Evolutionary conservation across 2,113 vertebrate genomes (phyloP), one percentile per base, ranked within the genome.

Genomic region (Gorsachius goisagi): DNA sequence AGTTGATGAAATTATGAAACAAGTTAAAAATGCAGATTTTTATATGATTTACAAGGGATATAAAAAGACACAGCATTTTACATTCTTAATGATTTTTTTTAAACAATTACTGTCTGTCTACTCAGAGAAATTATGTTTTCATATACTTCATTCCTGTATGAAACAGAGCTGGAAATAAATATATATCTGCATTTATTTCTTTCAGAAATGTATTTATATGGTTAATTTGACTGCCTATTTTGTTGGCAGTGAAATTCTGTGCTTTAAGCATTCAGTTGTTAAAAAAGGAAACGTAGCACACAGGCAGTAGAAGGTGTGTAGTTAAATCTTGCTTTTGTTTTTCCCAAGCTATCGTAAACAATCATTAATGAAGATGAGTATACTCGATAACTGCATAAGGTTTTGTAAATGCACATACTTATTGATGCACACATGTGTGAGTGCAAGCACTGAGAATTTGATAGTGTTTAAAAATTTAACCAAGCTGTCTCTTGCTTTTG

Each of bases 361-460:
- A 23, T 55, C 22, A 28, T 47, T 81, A 59, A 49, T 26, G 13
- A 62, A 56, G 37, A 82, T 30, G 15, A 55, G 5, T 13, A 9
- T 44, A 23, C 16, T 71, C 76, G 66, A 55, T 74, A 84, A 74
- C 14, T 12, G n/a, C 53, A 33, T 67, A 17, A n/a, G 5, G 19
- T 68, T 80, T 67, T 63, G 12, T 81, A 56, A 63, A 55, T 58
- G 56, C 52, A 27, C 3, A 0, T 28, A 8, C 12, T 66, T 62
- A 26, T 10, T 53, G 60, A 67, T 1, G 24, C 27, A 50, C 28
- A n/a, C 1, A 0, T 22, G 9, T 0, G 1, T 41, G 68, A 80
- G 45, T 64, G 39, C 16, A 44, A 81, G 21, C 56, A 30, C 63
- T 86, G 77, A 69, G 45, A 55, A 55, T 45, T 23, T 49, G 49